These are phyloP conservation scores for Dendronephthya gigantea DNA, from an alignment of 64 coral and sea anemone genomes.

Conservation along the genomic window DNA sequence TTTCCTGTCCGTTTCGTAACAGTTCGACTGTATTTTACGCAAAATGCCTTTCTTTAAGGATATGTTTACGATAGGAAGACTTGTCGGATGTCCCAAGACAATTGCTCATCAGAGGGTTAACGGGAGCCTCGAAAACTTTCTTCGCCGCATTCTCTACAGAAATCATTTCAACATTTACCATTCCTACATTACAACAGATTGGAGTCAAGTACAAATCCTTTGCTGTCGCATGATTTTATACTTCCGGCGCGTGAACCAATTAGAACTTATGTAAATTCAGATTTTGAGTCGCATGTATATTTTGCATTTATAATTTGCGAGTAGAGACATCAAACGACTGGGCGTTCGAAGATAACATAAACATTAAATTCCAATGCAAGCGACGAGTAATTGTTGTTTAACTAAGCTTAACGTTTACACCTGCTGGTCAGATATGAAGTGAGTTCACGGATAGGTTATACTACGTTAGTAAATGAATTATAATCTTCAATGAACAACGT, in stretches of 20 bases:
- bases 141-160: too few relatives aligned
- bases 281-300: not conserved
- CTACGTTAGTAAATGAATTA: not conserved
- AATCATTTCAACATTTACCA: too few relatives aligned
- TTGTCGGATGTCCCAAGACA: too few relatives aligned
- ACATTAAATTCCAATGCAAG: not conserved
- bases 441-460: not conserved
- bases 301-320: not conserved
- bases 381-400: not conserved
- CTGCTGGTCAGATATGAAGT: not conserved
- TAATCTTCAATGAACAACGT: not conserved
- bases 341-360: not conserved
- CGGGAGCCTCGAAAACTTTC: too few relatives aligned
- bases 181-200: too few relatives aligned
- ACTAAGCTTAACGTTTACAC: not conserved
- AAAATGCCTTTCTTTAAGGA: too few relatives aligned
- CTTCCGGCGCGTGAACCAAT: not conserved
- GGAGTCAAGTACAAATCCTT: too few relatives aligned
- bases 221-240: not conserved
- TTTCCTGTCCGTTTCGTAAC: too few relatives aligned
- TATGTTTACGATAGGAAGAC: too few relatives aligned
- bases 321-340: not conserved
- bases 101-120: too few relatives aligned
- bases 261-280: too few relatives aligned
- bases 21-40: too few relatives aligned